Base-by-base conservation (phyloP, 2,888 invertebrate genomes). In the Euphydryas editha region DNA sequence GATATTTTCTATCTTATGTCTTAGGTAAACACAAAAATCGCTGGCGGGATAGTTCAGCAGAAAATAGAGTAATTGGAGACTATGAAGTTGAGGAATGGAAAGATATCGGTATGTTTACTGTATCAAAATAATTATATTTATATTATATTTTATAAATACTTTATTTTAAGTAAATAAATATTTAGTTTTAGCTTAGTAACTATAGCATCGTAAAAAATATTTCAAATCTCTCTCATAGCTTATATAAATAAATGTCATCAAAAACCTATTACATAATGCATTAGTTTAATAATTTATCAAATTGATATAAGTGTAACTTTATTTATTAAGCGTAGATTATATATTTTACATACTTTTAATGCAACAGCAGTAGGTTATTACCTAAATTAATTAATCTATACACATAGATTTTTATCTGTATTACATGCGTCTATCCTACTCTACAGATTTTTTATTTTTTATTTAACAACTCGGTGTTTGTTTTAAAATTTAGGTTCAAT, bases 11-110 rank as follows among this genome's bases (percentile, higher is more conserved):
- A 58, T 51, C 20, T 36, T 6, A 60, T 51, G 60, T 81, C 81
- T 73, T 85, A 94, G 94, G 94, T 80, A 93, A 93, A 85, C 92
- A 93, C 77, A 93, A 92, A 84, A 94, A 93, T 81, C 93, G 94
- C 73, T 93, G 93, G 89, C 89, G 93, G 71, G 94, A 94, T 79
- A 87, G 86, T 72, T 89, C 93, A 42, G 90, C 94, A 70, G 94
- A 94, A 81, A 93, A 94, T 81, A 93, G 94, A 88, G 94, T 94
- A 74, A 90, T 94, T 73, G 93, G 93, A 74, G 96, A 95, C 89
- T 95, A 95, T 85, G 95, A 95, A 78, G 94, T 95, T 75, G 95
- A 95, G 88, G 95, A 95, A 87, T 95, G 95, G 95, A 94, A 95
- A 86, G 95, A 95, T 86, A 93, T 94, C 86, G 95, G 95, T 95